Base-by-base conservation (phyloP, 2,797 vertebrate species). In the Zenarchopterus dispar region DNA sequence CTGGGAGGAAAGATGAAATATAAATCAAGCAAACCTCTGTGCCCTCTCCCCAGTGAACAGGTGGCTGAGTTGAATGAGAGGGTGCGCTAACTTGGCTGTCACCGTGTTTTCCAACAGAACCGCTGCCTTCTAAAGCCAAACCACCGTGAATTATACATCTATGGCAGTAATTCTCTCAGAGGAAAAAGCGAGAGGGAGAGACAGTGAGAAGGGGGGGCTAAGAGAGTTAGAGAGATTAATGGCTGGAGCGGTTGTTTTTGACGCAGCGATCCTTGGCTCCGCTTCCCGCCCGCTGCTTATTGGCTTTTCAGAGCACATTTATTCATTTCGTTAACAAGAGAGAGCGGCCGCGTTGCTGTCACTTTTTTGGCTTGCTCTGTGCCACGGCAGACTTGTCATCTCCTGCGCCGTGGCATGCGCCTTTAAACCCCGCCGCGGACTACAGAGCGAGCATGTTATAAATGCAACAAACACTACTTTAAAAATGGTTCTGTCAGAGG, bases 101-200 rank as follows among this genome's bases (percentile, higher is more conserved):
- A 91, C 75, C 60, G 67, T 90, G 89, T 92, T 92, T 92, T 92
- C 89, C 88, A 86, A 92, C 90, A 91, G 88, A 91, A 92, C 90
- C 85, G 75, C 91, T 91, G 90, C 88, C 90, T 91, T 90, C 90
- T 91, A 89, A 89, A 90, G 91, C 92, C 92, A 92, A 91, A 92
- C 82, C 86, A 66, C 87, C 69, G 89, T 92, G 92, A 92, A 92
- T 92, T 92, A 92, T 92, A 92, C 92, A 93, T 92, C 91, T 91
- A 92, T 91, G 89, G 89, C 91, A 84, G 86, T 89, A 87, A 91
- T 90, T 88, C 89, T 88, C 88, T 91, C 90, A 89, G 90, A 91
- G 88, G 86, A 87, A 82, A 75, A 75, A 22, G 78, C 31, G 82
- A 21, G 73, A 80, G 62, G 62, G 63, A 59, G 71, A 54, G 74